Conservation (phyloP, 2,888 invertebrate genomes). For the Chrysolina americana region DNA sequence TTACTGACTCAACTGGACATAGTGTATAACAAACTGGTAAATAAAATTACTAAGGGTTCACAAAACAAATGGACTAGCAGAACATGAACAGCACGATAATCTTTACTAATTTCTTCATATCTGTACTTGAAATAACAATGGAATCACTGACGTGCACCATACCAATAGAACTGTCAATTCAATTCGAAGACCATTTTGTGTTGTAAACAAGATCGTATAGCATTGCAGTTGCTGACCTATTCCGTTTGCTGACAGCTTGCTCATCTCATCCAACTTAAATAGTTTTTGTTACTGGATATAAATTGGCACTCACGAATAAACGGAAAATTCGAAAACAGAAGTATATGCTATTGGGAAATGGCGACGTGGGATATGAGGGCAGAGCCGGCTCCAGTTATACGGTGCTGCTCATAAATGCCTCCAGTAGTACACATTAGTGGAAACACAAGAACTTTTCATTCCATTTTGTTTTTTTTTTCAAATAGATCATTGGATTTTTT, state of each 20-base stretch:
- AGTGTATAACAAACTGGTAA: no score
- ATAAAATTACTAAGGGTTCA: no score
- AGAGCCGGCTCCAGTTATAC: background rate
- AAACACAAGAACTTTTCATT: background rate
- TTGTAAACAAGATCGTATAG: slow-evolving; percentile 36
- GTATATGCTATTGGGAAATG: slow-evolving; percentile 26
- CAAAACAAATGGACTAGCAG: no score
- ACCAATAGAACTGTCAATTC: background rate
- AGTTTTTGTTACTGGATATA: slow-evolving; percentile 38
- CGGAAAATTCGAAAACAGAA: slow-evolving; percentile 38
- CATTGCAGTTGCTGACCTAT: slow-evolving; percentile 26
- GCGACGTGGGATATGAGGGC: background rate
- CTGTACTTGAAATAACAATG: background rate
- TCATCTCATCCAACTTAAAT: slow-evolving; percentile 38
- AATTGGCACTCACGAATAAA: slow-evolving; percentile 39
- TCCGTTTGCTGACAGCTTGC: slow-evolving; percentile 33
- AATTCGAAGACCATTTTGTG: slow-evolving; percentile 19
- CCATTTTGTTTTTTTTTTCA: no score
- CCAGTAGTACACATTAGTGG: no score
- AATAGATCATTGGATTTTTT: no score
- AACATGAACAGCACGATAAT: background rate
- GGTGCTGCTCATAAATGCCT: background rate
- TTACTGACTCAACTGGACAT: no score
- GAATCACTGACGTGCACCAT: background rate
- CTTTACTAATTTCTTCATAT: background rate